A percentile compares a stretch with the other conserved stretches of the same genome.
These are phyloP conservation scores for Alosa alosa DNA, from an alignment of 2,113 vertebrate genomes.

Conservation along the genomic window DNA sequence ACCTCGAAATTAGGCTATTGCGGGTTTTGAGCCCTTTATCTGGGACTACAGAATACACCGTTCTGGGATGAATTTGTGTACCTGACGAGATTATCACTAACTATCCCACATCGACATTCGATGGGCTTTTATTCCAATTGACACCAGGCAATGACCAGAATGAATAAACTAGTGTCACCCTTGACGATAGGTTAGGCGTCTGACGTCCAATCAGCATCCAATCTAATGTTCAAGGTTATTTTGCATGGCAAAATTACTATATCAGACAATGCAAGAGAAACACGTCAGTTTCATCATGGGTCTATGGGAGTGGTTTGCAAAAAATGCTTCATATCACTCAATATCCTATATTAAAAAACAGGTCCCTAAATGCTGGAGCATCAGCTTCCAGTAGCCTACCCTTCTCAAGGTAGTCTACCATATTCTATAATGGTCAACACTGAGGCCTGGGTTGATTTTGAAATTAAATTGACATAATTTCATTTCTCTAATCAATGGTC, in stretches of 20 bases:
- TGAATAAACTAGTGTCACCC: not conserved
- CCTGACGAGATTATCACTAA: conserved; percentile 55
- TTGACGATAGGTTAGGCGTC: not conserved
- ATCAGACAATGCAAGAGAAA: not conserved
- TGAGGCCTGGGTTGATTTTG: not conserved
- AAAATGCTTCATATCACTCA: not conserved
- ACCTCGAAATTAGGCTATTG: not conserved
- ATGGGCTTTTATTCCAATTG: not conserved
- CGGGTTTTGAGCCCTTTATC: not conserved
- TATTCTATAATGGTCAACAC: not conserved
- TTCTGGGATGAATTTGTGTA: not conserved
- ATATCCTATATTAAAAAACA: not conserved
- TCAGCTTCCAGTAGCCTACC: not conserved
- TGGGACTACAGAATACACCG: not conserved
- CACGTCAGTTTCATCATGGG: not conserved
- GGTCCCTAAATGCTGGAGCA: not conserved
- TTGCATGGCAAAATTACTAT: not conserved
- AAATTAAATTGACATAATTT: not conserved
- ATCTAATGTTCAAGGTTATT: not conserved
- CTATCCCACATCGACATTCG: conserved; percentile 1
- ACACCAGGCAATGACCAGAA: not conserved
- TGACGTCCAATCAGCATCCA: not conserved
- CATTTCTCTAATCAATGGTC: not conserved
- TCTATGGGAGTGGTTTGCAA: not conserved
- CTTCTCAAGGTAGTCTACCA: not conserved